phyloP scores from a whole-genome alignment of 2,113 vertebrate species.

The Eurypyga helias region DNA sequence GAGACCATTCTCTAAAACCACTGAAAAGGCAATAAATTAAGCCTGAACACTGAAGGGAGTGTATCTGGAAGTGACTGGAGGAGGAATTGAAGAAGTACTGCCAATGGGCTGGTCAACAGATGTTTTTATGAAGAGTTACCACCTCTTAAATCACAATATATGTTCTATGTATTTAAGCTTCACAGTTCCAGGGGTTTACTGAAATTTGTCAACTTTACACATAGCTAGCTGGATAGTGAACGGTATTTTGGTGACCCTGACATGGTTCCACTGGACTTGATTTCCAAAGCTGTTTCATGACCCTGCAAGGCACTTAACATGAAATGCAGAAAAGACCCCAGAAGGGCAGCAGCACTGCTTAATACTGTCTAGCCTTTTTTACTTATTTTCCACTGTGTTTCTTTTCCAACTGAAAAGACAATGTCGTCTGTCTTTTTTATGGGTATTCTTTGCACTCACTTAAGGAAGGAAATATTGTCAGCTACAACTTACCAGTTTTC shows the following conservation, averaged over 20 bases:
- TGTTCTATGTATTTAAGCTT: neutral
- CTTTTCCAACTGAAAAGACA: neutral
- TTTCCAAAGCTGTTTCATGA: neutral
- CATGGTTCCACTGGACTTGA: neutral
- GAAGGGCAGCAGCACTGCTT: neutral
- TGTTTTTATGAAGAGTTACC: neutral
- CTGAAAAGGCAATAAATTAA: neutral
- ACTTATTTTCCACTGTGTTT: neutral
- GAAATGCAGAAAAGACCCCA: neutral
- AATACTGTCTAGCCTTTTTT: neutral
- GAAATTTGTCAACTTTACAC: neutral
- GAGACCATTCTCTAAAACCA: neutral
- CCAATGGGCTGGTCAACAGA: neutral
- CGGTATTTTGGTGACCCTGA: neutral
- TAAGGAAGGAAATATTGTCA: neutral
- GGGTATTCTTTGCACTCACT: neutral
- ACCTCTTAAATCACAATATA: neutral
- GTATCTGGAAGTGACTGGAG: neutral
- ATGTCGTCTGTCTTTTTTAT: neutral
- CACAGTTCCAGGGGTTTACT: neutral
- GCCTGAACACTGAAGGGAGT: neutral
- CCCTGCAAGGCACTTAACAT: neutral
- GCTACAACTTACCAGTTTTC: neutral
- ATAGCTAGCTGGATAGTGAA: neutral
- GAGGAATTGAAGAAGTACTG: neutral